Conservation (phyloP, 2,888 invertebrate genomes). For the Troglohyphantes excavatus region DNA sequence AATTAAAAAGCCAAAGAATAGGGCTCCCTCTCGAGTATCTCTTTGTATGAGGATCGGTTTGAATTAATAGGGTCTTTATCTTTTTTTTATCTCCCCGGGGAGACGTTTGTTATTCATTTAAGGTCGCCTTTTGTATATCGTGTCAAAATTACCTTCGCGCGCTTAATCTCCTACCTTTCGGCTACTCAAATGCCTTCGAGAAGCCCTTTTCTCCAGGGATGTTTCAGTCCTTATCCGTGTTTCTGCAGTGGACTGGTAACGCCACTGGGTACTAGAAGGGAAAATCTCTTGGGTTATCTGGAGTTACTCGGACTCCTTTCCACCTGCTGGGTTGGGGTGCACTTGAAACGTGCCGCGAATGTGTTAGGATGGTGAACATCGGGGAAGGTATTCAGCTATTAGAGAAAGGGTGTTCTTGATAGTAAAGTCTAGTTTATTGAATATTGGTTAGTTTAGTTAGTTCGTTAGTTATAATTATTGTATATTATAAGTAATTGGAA, state of each 20-base stretch:
- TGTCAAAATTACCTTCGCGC: not conserved
- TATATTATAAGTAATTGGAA: no score
- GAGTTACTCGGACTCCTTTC: constrained; percentile 11
- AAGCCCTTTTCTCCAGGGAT: not conserved
- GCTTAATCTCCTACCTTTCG: constrained; percentile 12
- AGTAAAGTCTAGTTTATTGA: no score
- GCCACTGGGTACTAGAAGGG: no score
- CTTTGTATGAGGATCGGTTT: not conserved
- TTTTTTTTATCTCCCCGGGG: not conserved
- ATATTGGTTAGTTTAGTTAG: no score
- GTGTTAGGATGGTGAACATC: not conserved
- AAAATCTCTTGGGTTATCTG: not conserved
- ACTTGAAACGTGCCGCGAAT: not conserved
- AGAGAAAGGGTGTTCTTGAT: no score
- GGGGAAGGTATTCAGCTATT: not conserved
- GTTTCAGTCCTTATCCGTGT: constrained; percentile 24
- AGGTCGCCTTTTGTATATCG: constrained; percentile 7
- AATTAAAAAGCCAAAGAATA: constrained; percentile 8
- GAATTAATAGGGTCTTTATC: constrained; percentile 5
- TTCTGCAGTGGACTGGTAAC: not conserved
- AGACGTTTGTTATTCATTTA: constrained; percentile 9
- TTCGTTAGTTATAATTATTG: no score
- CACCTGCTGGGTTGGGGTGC: not conserved
- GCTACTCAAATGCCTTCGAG: constrained; percentile 3
- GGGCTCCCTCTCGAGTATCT: no score